Evolutionary conservation across 2,888 invertebrate genomes (phyloP).

Genomic region (Sminthurinus aureus): DNA sequence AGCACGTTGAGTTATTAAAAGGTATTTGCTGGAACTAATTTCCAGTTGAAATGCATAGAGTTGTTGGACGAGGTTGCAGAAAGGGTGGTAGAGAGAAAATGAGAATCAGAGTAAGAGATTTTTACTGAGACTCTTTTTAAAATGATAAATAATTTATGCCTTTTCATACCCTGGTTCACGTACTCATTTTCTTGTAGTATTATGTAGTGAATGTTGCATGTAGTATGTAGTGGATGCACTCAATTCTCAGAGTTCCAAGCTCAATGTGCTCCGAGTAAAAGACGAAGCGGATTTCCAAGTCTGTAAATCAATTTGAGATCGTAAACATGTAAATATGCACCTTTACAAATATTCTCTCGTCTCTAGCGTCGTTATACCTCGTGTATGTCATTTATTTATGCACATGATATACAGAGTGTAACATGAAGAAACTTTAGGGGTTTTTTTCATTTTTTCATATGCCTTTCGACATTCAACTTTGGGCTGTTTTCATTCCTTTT

Average conservation of each 20-base stretch:
- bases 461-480: background rate
- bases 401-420: background rate
- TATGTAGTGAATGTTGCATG: background rate
- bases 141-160: constrained; percentile 20
- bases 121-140: background rate
- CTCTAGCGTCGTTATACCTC: too few species aligned
- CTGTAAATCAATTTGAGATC: constrained; percentile 13
- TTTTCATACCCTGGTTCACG: background rate
- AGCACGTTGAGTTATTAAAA: background rate
- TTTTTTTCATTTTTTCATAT: background rate
- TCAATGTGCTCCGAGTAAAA: too few species aligned
- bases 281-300: constrained; percentile 4
- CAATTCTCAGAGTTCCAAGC: background rate
- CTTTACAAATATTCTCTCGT: too few species aligned
- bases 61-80: background rate
- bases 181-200: background rate
- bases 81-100: too few species aligned
- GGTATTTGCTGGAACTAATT: constrained; percentile 25
- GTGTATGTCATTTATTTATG: background rate
- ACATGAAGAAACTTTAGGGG: background rate
- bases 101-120: background rate
- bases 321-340: background rate
- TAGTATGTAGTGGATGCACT: too few species aligned
- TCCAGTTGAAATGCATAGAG: constrained; percentile 1
- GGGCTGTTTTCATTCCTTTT: background rate